A percentile compares a stretch with the other conserved stretches of the same genome.
Evolutionary conservation across 2,888 invertebrate genomes (phyloP).

Genomic region (Drosophila meridionalis): DNA sequence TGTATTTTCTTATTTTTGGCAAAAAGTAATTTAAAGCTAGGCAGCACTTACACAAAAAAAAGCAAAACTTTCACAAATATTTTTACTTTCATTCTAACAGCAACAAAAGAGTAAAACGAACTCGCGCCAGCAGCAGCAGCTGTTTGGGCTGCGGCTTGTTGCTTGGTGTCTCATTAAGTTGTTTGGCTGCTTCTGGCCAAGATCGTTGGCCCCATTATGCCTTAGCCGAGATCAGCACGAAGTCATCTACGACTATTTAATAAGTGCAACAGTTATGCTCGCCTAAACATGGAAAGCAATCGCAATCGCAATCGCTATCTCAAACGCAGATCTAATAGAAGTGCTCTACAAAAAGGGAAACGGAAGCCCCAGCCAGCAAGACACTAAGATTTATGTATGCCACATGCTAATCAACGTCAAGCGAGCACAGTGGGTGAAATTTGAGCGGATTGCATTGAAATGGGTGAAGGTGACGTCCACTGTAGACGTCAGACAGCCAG

Average conservation of each 20-base stretch:
- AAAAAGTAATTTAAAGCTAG: constrained; percentile 53
- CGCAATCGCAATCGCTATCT: constrained; percentile 31
- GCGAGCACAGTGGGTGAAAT: constrained; percentile 59
- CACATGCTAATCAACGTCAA: constrained; percentile 76
- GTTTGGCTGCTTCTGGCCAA: constrained; percentile 69
- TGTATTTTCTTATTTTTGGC: constrained; percentile 45
- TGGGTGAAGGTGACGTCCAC: constrained; percentile 75
- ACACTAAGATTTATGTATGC: constrained; percentile 72
- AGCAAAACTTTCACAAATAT: constrained; percentile 68
- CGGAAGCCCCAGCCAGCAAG: constrained; percentile 64
- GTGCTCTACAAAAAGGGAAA: constrained; percentile 64
- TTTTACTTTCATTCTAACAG: constrained; percentile 77
- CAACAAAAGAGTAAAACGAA: constrained; percentile 33
- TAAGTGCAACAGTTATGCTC: constrained; percentile 77
- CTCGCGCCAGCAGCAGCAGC: constrained; percentile 14
- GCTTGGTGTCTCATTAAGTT: constrained; percentile 66
- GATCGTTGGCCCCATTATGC: constrained; percentile 75
- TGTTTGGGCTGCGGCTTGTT: constrained; percentile 16
- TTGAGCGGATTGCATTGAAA: constrained; percentile 41
- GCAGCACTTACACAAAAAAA: constrained; percentile 26
- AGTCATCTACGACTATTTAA: constrained; percentile 41
- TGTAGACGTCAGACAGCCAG: constrained; percentile 5
- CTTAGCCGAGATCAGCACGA: constrained; percentile 23
- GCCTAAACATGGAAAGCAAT: constrained; percentile 58
- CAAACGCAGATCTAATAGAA: constrained; percentile 13